phyloP scores from a whole-genome alignment of 92 coral and sea anemone species.

The Virgularia gustaviana region DNA sequence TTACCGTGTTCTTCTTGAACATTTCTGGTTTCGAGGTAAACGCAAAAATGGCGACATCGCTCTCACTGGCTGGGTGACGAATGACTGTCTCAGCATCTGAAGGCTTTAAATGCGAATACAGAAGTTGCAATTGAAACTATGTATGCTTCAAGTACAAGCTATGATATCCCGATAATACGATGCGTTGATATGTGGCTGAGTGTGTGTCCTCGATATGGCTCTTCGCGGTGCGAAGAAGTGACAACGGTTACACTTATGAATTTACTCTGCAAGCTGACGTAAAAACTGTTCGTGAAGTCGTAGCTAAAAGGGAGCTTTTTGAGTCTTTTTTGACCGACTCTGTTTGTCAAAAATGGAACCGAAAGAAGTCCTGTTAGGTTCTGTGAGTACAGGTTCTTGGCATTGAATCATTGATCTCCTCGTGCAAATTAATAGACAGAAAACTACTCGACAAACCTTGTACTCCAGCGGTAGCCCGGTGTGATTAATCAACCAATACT shows the following conservation, averaged over 20 bases:
- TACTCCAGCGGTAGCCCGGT: conserved; percentile 87
- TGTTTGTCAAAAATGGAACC: too few species aligned
- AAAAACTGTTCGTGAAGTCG: neutral
- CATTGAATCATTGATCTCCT: too few species aligned
- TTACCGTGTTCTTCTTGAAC: conserved; percentile 80
- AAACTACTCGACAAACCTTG: conserved; percentile 47
- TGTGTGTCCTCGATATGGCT: too few species aligned
- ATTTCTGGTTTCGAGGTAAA: conserved; percentile 73
- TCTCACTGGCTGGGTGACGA: conserved; percentile 63
- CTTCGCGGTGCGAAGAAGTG: too few species aligned
- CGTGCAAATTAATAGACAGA: too few species aligned
- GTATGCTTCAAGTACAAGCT: neutral
- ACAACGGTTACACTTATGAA: neutral
- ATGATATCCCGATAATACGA: neutral
- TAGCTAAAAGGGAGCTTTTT: too few species aligned
- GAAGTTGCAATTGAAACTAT: neutral
- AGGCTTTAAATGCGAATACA: conserved; percentile 37
- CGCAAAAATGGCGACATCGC: conserved; percentile 82
- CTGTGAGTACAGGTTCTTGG: too few species aligned
- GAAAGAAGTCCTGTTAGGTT: too few species aligned
- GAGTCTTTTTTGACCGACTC: too few species aligned
- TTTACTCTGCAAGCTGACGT: neutral
- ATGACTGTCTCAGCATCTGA: conserved; percentile 67
- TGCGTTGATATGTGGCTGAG: too few species aligned
- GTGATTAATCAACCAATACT: conserved; percentile 97